phyloP scores from a whole-genome alignment of 2,797 vertebrate genomes.

The Thalassophryne amazonica region DNA sequence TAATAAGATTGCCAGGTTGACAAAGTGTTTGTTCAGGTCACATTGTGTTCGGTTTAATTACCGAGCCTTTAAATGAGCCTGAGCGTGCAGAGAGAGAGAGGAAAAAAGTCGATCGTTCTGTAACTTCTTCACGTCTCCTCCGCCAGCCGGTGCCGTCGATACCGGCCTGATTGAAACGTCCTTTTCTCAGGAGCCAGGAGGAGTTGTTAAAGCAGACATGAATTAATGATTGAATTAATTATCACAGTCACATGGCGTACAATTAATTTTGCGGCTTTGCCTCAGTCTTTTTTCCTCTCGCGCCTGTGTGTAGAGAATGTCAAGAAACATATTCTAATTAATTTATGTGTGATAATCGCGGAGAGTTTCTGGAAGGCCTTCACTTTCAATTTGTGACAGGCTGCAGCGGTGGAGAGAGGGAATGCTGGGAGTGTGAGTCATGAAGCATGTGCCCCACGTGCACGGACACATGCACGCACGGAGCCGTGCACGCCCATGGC shows the following conservation, averaged over 20 bases:
- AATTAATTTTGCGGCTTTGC: conserved; percentile 85
- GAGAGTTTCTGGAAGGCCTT: conserved; percentile 82
- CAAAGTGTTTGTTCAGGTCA: no score
- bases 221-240: conserved; percentile 87
- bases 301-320: conserved; percentile 77
- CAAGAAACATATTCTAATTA: conserved; percentile 87
- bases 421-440: conserved; percentile 31
- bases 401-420: conserved; percentile 50
- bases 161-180: conserved; percentile 73
- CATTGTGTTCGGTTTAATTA: conserved; percentile 40
- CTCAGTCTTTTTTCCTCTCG: conserved; percentile 71
- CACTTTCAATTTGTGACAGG: conserved; percentile 83
- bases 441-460: conserved; percentile 3
- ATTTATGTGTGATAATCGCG: conserved; percentile 85
- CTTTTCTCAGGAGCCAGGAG: conserved; percentile 74
- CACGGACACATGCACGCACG: neutral
- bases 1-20: no score
- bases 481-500: no score
- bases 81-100: conserved; percentile 33
- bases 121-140: conserved; percentile 42
- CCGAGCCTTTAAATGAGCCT: conserved; percentile 58
- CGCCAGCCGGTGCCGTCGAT: conserved; percentile 33
- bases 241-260: conserved; percentile 83
- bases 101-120: conserved; percentile 43
- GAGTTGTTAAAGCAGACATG: conserved; percentile 80